A percentile compares a stretch with the other conserved stretches of the same genome.
Evolutionary conservation across 2,888 invertebrate genomes (phyloP).

Genomic region (Cremastinae sp.): DNA sequence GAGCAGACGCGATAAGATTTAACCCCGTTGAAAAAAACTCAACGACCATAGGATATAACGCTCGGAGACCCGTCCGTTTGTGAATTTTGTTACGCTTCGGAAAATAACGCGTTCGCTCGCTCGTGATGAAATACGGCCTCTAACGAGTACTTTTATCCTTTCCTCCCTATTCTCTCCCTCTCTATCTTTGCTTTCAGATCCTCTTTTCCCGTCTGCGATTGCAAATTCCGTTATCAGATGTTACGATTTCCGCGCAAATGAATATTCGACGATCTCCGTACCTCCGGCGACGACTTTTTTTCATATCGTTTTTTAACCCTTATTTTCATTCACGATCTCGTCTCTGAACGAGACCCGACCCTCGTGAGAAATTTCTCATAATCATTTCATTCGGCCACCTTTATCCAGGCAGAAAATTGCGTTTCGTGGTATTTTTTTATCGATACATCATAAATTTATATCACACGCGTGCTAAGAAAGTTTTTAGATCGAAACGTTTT

Average conservation of each 20-base stretch:
- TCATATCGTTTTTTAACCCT: too few species aligned
- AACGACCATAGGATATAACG: neutral
- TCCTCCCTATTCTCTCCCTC: neutral
- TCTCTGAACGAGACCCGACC: too few species aligned
- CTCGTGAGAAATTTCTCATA: too few species aligned
- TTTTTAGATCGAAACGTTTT: too few species aligned
- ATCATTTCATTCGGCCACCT: neutral
- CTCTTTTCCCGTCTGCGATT: neutral
- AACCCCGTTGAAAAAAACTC: slow-evolving; percentile 1
- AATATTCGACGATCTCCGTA: too few species aligned
- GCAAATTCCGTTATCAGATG: too few species aligned
- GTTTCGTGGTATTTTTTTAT: neutral
- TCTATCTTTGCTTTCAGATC: neutral
- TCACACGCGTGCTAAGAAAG: too few species aligned
- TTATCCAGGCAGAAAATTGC: neutral
- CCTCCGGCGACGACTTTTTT: too few species aligned
- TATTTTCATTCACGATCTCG: too few species aligned
- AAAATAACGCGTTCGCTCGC: too few species aligned
- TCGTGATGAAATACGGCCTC: neutral
- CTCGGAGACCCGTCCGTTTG: neutral
- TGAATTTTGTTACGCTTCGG: too few species aligned
- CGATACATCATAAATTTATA: too few species aligned
- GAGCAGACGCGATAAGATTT: neutral
- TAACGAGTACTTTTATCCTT: neutral
- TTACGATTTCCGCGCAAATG: slow-evolving; percentile 1